Evolutionary conservation across 2,888 invertebrate species (phyloP).

Genomic region (Lycophotia porphyrea): DNA sequence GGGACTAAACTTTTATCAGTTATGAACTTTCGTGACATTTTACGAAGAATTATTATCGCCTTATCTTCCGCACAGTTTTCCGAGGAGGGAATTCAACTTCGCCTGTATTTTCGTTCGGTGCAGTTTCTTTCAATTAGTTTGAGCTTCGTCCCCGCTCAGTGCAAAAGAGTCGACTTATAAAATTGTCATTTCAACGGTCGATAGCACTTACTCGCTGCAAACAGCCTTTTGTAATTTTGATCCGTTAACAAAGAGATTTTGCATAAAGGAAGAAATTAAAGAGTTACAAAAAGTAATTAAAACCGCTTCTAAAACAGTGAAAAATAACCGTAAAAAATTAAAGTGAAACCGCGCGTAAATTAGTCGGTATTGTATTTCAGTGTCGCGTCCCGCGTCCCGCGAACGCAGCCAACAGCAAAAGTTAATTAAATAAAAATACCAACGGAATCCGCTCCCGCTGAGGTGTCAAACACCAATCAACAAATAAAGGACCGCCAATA

Average conservation of each 20-base stretch:
- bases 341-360: constrained; percentile 83
- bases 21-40: constrained; percentile 89
- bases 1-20: constrained; percentile 89
- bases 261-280: constrained; percentile 66
- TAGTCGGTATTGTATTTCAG: constrained; percentile 84
- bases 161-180: constrained; percentile 58
- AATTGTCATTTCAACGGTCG: constrained; percentile 60
- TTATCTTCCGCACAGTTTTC: constrained; percentile 84
- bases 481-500: constrained; percentile 88
- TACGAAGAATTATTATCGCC: constrained; percentile 88
- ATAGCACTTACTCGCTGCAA: constrained; percentile 46
- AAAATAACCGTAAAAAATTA: constrained; percentile 73
- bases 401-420: constrained; percentile 79
- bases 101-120: constrained; percentile 80
- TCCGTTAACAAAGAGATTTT: constrained; percentile 60
- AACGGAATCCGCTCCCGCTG: constrained; percentile 80
- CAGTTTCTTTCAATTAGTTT: constrained; percentile 83
- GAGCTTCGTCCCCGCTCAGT: constrained; percentile 61
- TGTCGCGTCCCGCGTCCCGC: constrained; percentile 71
- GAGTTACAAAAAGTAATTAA: constrained; percentile 74
- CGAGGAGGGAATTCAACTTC: constrained; percentile 80
- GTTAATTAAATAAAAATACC: constrained; percentile 88
- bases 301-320: constrained; percentile 71
- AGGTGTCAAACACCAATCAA: constrained; percentile 88
- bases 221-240: constrained; percentile 52